Conservation (phyloP, 2,888 invertebrate species). For the Dinocampus coccinellae region DNA sequence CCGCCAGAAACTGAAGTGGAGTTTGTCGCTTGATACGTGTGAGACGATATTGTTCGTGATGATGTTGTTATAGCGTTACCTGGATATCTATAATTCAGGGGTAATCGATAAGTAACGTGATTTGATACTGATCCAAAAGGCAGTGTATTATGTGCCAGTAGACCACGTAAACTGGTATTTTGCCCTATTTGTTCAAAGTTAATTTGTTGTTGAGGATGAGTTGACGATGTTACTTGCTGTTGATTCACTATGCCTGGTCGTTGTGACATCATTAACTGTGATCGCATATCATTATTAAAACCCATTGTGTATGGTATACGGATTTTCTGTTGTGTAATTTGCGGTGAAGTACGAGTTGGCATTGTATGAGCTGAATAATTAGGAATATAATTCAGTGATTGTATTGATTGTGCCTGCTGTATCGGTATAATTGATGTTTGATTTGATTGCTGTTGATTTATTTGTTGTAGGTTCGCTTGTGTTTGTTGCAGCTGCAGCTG, state of each 20-base stretch:
- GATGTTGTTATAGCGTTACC: constrained; percentile 51
- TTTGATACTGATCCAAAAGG: constrained; percentile 58
- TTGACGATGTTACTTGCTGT: constrained; percentile 73
- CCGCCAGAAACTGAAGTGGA: constrained; percentile 55
- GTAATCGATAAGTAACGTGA: constrained; percentile 60
- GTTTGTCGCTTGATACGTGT: constrained; percentile 58
- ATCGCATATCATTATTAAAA: constrained; percentile 58
- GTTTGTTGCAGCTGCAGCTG: constrained; percentile 60
- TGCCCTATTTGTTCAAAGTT: constrained; percentile 60
- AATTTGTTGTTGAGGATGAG: constrained; percentile 73
- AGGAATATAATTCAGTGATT: constrained; percentile 60
- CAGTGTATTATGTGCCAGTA: constrained; percentile 61
- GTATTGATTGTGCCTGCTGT: constrained; percentile 47
- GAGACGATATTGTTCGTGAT: constrained; percentile 52
- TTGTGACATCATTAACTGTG: constrained; percentile 58
- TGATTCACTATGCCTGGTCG: constrained; percentile 60
- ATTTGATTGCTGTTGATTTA: constrained; percentile 50
- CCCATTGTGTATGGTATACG: constrained; percentile 58
- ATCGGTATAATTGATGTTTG: constrained; percentile 65
- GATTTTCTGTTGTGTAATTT: constrained; percentile 53
- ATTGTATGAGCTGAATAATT: constrained; percentile 65
- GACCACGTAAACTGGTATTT: constrained; percentile 59
- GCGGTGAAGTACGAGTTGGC: constrained; percentile 64
- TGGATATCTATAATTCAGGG: constrained; percentile 60
- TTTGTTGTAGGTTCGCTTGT: constrained; percentile 59